Percentiles rank a stretch among this genome's conserved stretches.
phyloP scores from a whole-genome alignment of 2,113 vertebrate species.

The Meleagris gallopavo region DNA sequence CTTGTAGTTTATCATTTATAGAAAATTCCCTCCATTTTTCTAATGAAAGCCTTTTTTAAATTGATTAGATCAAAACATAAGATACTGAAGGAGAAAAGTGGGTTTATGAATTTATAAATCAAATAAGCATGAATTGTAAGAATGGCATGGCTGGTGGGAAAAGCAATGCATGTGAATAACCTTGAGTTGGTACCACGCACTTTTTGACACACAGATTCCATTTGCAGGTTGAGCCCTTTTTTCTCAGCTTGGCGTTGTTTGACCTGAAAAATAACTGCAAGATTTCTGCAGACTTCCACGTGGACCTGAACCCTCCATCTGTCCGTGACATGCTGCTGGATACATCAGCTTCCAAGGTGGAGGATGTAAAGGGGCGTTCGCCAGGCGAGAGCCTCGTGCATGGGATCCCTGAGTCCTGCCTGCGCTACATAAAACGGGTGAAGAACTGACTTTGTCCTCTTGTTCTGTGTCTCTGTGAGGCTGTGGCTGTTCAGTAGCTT shows the following conservation, averaged over 20 bases:
- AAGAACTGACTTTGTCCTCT: neutral
- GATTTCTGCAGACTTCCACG: slow-evolving; percentile 95
- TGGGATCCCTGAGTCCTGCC: slow-evolving; percentile 83
- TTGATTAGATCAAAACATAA: neutral
- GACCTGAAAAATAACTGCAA: slow-evolving; percentile 93
- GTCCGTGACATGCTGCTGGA: slow-evolving; percentile 90
- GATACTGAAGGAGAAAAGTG: neutral
- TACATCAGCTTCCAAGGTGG: neutral
- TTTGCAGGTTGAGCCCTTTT: slow-evolving; percentile 95
- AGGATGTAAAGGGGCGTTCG: slow-evolving; percentile 5
- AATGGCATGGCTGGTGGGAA: neutral
- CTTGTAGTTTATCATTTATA: neutral
- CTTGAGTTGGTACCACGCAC: neutral
- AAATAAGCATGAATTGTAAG: neutral
- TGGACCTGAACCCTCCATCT: slow-evolving; percentile 88
- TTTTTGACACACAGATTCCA: neutral
- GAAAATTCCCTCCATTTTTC: neutral
- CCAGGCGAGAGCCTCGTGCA: slow-evolving; percentile 76
- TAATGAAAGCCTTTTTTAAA: neutral
- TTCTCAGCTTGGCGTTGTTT: slow-evolving; percentile 92
- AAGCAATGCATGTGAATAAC: neutral
- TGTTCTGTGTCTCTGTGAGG: neutral
- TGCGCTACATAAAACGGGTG: slow-evolving; percentile 88
- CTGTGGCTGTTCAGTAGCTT: neutral
- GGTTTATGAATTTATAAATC: neutral